Conservation (phyloP, 2,113 vertebrate species). For the Pedetes capensis region DNA sequence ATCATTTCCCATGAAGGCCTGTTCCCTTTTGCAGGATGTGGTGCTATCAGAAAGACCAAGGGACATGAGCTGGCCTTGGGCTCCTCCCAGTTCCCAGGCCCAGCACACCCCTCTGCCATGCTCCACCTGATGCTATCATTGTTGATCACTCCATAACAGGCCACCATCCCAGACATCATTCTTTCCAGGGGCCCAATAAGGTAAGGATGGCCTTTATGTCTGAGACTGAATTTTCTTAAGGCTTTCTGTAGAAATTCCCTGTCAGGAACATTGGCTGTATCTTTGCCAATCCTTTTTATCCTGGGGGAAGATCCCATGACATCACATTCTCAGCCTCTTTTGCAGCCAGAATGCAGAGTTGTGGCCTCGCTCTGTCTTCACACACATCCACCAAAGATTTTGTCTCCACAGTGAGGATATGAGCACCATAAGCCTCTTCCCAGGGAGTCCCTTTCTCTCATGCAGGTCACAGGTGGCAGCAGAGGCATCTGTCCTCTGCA, state of each 20-base stretch:
- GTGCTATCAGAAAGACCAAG: background rate
- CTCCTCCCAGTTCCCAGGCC: background rate
- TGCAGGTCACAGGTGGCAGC: background rate
- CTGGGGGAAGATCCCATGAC: background rate
- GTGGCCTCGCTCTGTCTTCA: background rate
- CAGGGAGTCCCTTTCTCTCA: background rate
- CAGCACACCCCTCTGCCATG: background rate
- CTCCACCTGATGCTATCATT: background rate
- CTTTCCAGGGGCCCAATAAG: background rate
- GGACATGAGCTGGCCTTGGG: background rate
- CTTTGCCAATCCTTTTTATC: background rate
- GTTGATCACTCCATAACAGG: background rate
- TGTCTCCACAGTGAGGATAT: background rate
- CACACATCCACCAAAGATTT: background rate
- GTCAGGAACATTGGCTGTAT: background rate
- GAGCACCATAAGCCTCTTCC: background rate
- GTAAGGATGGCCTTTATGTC: background rate
- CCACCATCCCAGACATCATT: background rate
- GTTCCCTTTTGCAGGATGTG: background rate
- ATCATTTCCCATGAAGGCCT: constrained; percentile 39
- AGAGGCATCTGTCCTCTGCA: background rate
- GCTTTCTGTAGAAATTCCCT: background rate
- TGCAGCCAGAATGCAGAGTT: background rate
- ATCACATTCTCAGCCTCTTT: background rate
- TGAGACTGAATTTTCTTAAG: background rate